A percentile compares a stretch with the other conserved stretches of the same genome.
Evolutionary conservation across 2,113 vertebrate genomes (phyloP).

Genomic region (Sakesphorus luctuosus): DNA sequence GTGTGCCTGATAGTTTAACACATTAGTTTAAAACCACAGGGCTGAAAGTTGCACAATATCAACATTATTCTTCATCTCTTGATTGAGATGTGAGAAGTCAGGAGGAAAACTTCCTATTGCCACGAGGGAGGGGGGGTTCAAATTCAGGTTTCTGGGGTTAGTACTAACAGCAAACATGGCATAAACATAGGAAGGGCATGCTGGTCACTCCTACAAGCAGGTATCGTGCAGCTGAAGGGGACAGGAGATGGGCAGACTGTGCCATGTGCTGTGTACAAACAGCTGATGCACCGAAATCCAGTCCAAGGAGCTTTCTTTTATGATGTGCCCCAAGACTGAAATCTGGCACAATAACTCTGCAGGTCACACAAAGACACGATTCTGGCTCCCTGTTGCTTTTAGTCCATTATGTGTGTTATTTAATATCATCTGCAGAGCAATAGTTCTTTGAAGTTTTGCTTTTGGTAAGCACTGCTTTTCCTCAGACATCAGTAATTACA

Average conservation of each 20-base stretch:
- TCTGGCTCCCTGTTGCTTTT: background rate
- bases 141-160: background rate
- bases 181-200: fast-evolving
- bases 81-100: background rate
- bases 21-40: background rate
- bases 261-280: background rate
- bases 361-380: background rate
- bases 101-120: background rate
- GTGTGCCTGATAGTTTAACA: background rate
- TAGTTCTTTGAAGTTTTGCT: background rate
- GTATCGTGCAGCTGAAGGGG: background rate
- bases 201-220: background rate
- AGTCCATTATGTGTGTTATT: background rate
- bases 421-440: slow-evolving; percentile 1
- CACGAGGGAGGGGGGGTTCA: background rate
- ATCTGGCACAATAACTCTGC: background rate
- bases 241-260: fast-evolving
- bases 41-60: background rate
- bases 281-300: background rate
- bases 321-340: background rate
- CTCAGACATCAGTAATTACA: slow-evolving; percentile 25
- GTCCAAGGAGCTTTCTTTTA: background rate
- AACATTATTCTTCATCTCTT: background rate
- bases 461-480: slow-evolving; percentile 15
- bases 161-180: background rate